These are phyloP conservation scores for Bostrychus sinensis DNA, from an alignment of 2,113 vertebrate genomes.

Conservation along the genomic window DNA sequence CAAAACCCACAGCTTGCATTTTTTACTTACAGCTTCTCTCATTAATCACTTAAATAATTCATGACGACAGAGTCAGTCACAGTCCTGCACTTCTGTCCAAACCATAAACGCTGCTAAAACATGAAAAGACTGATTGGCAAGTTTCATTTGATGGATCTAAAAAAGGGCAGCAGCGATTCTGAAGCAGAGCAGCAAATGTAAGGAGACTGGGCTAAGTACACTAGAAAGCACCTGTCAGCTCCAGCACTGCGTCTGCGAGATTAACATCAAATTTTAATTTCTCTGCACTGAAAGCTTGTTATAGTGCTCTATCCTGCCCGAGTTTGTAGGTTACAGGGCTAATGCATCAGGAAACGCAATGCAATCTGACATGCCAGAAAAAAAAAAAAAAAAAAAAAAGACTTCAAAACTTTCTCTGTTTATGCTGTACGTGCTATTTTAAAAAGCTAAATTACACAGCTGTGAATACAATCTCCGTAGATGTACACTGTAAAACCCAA, in stretches of 20 bases:
- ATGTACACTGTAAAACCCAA: too few relatives aligned
- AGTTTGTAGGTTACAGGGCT: constrained; percentile 41
- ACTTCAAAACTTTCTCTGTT: constrained; percentile 15
- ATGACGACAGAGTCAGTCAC: constrained; percentile 45
- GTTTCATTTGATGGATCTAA: constrained; percentile 80
- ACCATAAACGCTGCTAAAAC: constrained; percentile 67
- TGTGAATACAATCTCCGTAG: constrained; percentile 59
- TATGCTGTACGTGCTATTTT: constrained; percentile 44
- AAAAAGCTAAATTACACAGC: constrained; percentile 54
- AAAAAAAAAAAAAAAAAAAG: not conserved
- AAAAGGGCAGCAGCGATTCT: constrained; percentile 79
- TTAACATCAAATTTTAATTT: constrained; percentile 99
- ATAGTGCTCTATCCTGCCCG: constrained; percentile 23
- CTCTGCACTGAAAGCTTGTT: constrained; percentile 81
- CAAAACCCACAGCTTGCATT: constrained; percentile 47
- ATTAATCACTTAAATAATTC: constrained; percentile 65
- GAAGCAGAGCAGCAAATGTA: constrained; percentile 79
- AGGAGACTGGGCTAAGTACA: constrained; percentile 97
- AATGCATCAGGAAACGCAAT: constrained; percentile 33
- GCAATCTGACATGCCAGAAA: constrained; percentile 24
- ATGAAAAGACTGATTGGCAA: constrained; percentile 78
- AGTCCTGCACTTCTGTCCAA: constrained; percentile 54
- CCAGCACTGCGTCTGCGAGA: constrained; percentile 91
- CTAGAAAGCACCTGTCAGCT: constrained; percentile 99
- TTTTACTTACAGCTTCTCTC: constrained; percentile 26